Percentiles rank a stretch among this genome's conserved stretches.
Evolutionary conservation across 1,140 invertebrate genomes (phyloP).

Genomic region (Acromyrmex echinatior): DNA sequence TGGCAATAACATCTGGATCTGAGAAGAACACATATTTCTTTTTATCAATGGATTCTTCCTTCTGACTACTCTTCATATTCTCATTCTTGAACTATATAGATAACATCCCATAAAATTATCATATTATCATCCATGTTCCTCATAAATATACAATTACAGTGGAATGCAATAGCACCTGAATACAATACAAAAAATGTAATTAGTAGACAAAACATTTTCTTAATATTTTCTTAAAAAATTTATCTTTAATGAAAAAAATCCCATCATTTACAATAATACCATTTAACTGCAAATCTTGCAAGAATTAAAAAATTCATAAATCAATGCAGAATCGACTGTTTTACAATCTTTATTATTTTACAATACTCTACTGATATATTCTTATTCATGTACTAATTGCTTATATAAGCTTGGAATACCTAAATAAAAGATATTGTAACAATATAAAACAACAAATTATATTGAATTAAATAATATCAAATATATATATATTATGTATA

Average conservation of each 20-base stretch:
- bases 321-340: neutral
- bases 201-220: neutral
- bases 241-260: neutral
- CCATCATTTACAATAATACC: neutral
- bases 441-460: neutral
- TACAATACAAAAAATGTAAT: constrained; percentile 15
- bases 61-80: constrained; percentile 79
- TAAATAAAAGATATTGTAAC: neutral
- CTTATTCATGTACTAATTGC: neutral
- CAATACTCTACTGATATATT: neutral
- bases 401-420: neutral
- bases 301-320: neutral
- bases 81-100: constrained; percentile 40
- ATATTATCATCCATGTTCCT: constrained; percentile 45
- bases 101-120: constrained; percentile 13
- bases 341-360: neutral
- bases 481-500: too few relatives aligned
- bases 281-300: neutral
- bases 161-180: neutral
- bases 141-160: neutral
- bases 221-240: neutral
- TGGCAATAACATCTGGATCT: constrained; percentile 78
- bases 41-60: constrained; percentile 73
- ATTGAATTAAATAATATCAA: neutral
- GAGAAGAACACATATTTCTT: constrained; percentile 83